Evolutionary conservation across 2,797 vertebrate species (phyloP).

Genomic region (Centropyge bicolor): DNA sequence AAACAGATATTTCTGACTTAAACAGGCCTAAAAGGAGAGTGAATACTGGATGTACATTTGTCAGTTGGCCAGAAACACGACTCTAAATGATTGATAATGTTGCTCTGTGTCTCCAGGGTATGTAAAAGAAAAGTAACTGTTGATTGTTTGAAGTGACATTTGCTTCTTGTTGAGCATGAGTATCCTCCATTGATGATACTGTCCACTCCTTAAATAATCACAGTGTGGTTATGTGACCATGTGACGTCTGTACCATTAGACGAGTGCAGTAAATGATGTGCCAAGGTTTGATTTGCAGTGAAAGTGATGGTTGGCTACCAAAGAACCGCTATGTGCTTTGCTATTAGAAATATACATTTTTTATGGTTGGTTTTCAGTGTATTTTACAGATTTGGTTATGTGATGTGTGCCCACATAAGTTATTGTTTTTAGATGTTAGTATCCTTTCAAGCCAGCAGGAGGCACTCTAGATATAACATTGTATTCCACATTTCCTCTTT

Average conservation of each 20-base stretch:
- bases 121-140: not conserved
- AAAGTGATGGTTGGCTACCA: constrained; percentile 35
- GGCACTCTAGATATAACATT: constrained; percentile 17
- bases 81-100: not conserved
- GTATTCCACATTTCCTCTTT: constrained; percentile 7
- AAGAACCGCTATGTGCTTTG: constrained; percentile 47
- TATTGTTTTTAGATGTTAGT: constrained; percentile 27
- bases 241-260: not conserved
- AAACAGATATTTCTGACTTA: not conserved
- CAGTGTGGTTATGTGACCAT: not conserved
- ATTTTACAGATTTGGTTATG: not conserved
- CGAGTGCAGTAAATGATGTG: not conserved
- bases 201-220: not conserved
- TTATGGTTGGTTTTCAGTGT: not conserved
- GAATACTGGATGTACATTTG: not conserved
- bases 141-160: not conserved
- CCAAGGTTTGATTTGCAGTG: constrained; percentile 14
- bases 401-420: constrained; percentile 30
- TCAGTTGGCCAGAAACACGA: not conserved
- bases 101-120: not conserved
- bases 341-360: constrained; percentile 30
- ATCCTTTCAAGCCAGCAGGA: constrained; percentile 54
- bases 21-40: not conserved
- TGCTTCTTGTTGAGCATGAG: not conserved
- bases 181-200: constrained; percentile 3